Evolutionary conservation across 2,797 vertebrate genomes (phyloP).

Genomic region (Enteromius afrohamiltoni): DNA sequence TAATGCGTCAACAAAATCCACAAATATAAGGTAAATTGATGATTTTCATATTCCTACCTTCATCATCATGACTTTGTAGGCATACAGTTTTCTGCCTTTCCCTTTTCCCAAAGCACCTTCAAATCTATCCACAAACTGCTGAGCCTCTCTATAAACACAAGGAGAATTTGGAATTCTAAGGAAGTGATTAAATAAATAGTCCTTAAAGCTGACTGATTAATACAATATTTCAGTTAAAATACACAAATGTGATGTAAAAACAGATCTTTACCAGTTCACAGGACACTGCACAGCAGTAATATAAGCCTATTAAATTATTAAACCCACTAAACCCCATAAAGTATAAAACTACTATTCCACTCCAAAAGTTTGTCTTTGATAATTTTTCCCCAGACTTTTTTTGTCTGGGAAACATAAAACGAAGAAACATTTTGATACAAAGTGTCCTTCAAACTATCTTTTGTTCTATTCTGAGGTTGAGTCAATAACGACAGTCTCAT

Average conservation of each 20-base stretch:
- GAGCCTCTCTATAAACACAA: constrained; percentile 84
- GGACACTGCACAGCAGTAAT: background rate
- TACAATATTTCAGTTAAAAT: background rate
- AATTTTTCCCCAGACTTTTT: background rate
- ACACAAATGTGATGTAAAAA: background rate
- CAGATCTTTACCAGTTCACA: background rate
- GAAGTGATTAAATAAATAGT: background rate
- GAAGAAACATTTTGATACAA: background rate
- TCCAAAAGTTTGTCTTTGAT: background rate
- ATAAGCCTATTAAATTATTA: too few relatives aligned
- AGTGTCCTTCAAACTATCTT: background rate
- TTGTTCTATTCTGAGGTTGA: background rate
- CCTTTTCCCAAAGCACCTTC: constrained; percentile 97
- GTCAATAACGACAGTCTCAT: background rate
- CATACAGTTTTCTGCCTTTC: constrained; percentile 90
- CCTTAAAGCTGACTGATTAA: background rate
- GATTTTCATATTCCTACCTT: constrained; percentile 69
- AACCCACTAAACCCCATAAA: background rate
- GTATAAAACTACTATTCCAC: background rate
- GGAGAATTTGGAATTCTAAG: background rate
- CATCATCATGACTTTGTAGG: constrained; percentile 92
- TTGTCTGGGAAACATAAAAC: background rate
- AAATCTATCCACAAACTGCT: constrained; percentile 95
- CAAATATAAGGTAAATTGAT: background rate
- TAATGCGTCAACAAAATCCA: background rate